phyloP scores from a whole-genome alignment of 2,888 invertebrate species.

The Acronicta aceris region DNA sequence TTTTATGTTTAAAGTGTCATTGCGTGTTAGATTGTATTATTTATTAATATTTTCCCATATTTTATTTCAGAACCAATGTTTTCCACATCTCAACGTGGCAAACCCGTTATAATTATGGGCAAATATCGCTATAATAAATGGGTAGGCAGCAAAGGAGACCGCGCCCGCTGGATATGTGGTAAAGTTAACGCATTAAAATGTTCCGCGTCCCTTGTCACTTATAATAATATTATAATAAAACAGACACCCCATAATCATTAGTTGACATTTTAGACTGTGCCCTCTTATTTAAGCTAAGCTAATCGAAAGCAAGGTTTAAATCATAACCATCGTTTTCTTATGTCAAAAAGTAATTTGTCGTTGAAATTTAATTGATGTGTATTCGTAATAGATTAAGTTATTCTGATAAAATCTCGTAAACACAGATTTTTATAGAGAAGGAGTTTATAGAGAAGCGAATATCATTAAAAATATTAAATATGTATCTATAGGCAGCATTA shows the following conservation, averaged over 20 bases:
- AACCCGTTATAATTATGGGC: slow-evolving; percentile 66
- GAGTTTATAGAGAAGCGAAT: too few species aligned
- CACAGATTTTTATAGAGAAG: too few species aligned
- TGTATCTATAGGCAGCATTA: too few species aligned
- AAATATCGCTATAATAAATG: slow-evolving; percentile 70
- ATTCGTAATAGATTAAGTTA: too few species aligned
- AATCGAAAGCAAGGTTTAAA: too few species aligned
- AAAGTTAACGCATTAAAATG: slow-evolving; percentile 69
- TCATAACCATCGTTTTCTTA: too few species aligned
- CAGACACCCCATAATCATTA: slow-evolving; percentile 73
- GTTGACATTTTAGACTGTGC: not conserved
- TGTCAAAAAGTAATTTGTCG: too few species aligned
- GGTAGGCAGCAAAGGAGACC: slow-evolving; percentile 63
- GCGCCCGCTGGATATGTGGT: slow-evolving; percentile 71
- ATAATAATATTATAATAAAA: slow-evolving; percentile 61
- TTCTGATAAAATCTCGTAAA: too few species aligned
- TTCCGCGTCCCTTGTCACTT: slow-evolving; percentile 64
- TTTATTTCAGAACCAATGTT: slow-evolving; percentile 41
- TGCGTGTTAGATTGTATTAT: not conserved
- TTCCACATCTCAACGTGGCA: slow-evolving; percentile 62
- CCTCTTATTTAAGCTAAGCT: too few species aligned
- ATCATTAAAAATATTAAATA: too few species aligned
- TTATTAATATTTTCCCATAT: not conserved
- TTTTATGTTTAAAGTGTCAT: too few species aligned
- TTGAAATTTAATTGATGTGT: too few species aligned